phyloP scores from a whole-genome alignment of 2,888 invertebrate genomes.

The Mythimna impura region DNA sequence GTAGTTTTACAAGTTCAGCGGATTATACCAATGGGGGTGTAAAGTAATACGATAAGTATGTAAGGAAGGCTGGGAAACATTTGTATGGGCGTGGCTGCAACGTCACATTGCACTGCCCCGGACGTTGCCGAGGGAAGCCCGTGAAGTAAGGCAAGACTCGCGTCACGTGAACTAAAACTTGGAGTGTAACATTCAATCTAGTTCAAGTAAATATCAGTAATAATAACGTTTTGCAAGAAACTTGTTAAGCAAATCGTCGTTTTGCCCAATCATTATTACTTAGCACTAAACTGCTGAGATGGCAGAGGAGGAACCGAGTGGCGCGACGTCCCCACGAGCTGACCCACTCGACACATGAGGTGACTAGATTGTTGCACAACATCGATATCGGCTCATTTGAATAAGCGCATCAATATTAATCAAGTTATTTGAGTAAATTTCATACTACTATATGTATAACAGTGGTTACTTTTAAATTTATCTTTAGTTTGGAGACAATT shows the following conservation, averaged over 20 bases:
- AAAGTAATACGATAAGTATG: neutral
- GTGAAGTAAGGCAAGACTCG: neutral
- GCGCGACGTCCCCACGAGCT: neutral
- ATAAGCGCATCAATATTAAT: conserved; percentile 13
- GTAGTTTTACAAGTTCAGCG: neutral
- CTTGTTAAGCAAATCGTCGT: conserved; percentile 4
- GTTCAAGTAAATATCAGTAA: neutral
- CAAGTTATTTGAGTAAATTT: conserved; percentile 9
- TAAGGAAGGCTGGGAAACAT: neutral
- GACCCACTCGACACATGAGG: neutral
- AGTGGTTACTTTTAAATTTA: neutral
- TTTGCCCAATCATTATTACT: conserved; percentile 23
- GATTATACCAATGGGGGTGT: neutral
- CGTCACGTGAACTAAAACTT: neutral
- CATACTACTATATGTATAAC: neutral
- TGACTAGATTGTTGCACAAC: conserved; percentile 29
- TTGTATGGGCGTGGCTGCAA: too few species aligned
- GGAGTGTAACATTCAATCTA: conserved; percentile 9
- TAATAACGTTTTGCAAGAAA: neutral
- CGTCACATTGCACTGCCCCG: neutral
- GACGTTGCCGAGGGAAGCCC: neutral
- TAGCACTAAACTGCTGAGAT: conserved; percentile 2
- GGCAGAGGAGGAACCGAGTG: conserved; percentile 7
- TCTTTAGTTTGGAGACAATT: neutral
- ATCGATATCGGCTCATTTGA: conserved; percentile 5